Evolutionary conservation across 2,797 vertebrate species (phyloP), one percentile per base, ranked within the genome.

Genomic region (Spinus pinus): DNA sequence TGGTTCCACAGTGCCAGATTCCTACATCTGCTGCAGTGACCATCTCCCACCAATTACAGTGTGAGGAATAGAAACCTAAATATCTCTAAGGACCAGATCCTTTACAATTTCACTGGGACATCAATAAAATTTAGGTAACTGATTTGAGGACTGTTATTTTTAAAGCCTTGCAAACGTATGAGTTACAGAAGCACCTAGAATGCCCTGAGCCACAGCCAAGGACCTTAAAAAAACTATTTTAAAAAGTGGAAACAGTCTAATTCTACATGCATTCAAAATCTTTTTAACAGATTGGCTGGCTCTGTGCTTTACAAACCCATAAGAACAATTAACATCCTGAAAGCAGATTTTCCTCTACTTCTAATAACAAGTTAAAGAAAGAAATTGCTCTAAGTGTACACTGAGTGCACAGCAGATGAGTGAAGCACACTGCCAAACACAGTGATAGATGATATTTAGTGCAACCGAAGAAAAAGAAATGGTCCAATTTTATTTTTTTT

Each of bases 331-430:
- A 74, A 33, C 17, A 81, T 18, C 49, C 70, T 31, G 22, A 71
- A 91, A 89, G 44, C 4, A n/a, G 14, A 15, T 58, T 86, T 81
- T 41, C 7, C n/a, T 81, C 70, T 47, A n/a, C 57, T 95, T 69
- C 25, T 71, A 49, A 27, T 46, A 66, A 30, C 5, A 49, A 35
- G 10, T 22, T 79, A 16, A 61, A 46, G 19, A 49, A 66, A 62
- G 25, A 30, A 71, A 51, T 53, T 67, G 13, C 6, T 49, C 14
- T 56, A 30, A 54, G 11, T 31, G 33, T 71, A 39, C 20, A 25
- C 23, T 46, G 25, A n/a, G 13, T 2, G 0, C 27, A 56, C 13
- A 81, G 47, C 41, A 64, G 31, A 20, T 14, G 15, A 86, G 31
- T 8, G 20, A 51, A 37, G 16, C 58, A 62, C 10, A 5, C 27